Evolutionary conservation across 2,113 vertebrate genomes (phyloP).

Genomic region (Cyprinus carpio): DNA sequence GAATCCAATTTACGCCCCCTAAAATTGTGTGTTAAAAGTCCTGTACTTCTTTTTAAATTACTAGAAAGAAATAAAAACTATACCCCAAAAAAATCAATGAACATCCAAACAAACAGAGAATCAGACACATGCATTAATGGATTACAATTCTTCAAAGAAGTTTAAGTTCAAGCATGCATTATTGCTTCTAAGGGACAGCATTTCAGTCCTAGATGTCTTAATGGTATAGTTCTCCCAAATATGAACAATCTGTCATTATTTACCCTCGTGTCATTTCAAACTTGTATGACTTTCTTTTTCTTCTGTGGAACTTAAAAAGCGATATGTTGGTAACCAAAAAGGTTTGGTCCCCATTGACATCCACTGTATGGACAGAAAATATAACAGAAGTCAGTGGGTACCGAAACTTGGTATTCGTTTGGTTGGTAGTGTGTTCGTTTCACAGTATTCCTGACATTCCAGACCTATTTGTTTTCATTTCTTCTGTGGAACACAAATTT

Average conservation of each 20-base stretch:
- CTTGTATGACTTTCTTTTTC: background rate
- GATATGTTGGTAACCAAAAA: background rate
- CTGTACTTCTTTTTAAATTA: background rate
- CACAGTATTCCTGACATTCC: background rate
- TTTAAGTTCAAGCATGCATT: too few species aligned
- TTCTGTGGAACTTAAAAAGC: background rate
- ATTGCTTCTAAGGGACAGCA: too few species aligned
- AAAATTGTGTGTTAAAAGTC: background rate
- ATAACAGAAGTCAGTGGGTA: background rate
- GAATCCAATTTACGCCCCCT: background rate
- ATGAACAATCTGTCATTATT: background rate
- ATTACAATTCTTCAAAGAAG: too few species aligned
- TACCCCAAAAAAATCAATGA: background rate
- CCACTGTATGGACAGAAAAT: background rate
- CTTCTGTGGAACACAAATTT: background rate
- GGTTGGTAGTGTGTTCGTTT: background rate
- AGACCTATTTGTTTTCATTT: background rate
- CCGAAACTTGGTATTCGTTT: background rate
- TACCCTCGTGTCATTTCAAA: background rate
- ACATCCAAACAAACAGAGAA: background rate
- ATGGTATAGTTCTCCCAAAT: too few species aligned
- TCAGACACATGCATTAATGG: background rate
- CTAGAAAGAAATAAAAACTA: background rate
- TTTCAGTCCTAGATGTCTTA: background rate
- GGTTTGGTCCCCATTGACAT: background rate